Conservation (phyloP, 2,888 invertebrate genomes). For the Ischnura elegans region DNA sequence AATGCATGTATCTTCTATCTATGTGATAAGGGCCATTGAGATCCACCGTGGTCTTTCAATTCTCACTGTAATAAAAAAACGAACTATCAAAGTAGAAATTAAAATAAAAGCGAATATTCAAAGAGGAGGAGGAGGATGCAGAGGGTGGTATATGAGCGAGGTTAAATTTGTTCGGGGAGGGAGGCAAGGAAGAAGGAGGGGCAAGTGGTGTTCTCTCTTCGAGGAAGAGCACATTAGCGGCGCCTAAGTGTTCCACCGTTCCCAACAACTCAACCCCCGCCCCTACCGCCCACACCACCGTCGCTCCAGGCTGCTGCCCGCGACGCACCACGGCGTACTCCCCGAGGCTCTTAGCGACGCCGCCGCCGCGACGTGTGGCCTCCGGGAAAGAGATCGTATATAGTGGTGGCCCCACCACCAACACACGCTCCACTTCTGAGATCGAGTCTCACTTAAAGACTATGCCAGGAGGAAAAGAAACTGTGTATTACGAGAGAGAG, state of each 20-base stretch:
- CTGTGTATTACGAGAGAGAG: too few relatives aligned
- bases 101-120: background rate
- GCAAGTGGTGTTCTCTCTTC: background rate
- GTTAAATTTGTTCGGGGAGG: too few relatives aligned
- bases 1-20: too few relatives aligned
- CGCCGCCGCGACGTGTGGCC: background rate
- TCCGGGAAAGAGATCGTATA: background rate
- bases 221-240: constrained; percentile 24
- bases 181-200: background rate
- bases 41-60: too few relatives aligned
- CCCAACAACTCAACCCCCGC: too few relatives aligned
- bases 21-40: too few relatives aligned
- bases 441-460: background rate
- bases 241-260: constrained; percentile 8
- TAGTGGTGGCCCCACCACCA: too few relatives aligned
- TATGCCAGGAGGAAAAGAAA: too few relatives aligned
- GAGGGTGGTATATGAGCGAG: background rate
- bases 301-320: background rate
- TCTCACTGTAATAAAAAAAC: too few relatives aligned
- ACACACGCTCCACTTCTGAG: background rate
- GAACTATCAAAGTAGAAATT: too few relatives aligned
- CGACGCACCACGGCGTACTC: background rate
- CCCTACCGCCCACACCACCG: background rate
- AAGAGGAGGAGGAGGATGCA: background rate
- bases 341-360: constrained; percentile 14